Evolutionary conservation across 2,888 invertebrate species (phyloP).

Genomic region (Drosophila borborema): DNA sequence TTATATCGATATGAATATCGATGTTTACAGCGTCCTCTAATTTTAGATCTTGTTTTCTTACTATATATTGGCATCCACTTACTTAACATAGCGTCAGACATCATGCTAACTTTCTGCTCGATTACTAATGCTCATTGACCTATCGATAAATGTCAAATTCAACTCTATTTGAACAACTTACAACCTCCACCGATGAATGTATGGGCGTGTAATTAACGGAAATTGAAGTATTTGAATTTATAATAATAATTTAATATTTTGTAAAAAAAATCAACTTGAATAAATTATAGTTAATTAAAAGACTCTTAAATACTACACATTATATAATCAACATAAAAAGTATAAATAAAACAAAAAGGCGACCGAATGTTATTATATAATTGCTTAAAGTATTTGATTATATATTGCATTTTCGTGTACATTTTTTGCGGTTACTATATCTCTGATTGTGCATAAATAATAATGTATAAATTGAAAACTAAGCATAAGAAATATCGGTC

Average conservation of each 20-base stretch:
- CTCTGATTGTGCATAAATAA: background rate
- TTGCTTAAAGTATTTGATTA: background rate
- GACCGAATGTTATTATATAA: background rate
- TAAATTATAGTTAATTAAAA: too few species aligned
- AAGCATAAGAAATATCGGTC: constrained; percentile 49
- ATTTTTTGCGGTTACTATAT: background rate
- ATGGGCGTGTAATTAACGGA: background rate
- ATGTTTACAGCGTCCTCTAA: constrained; percentile 15
- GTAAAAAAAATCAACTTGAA: too few species aligned
- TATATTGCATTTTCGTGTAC: background rate
- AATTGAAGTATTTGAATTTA: background rate
- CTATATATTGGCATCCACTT: constrained; percentile 4
- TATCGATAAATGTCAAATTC: constrained; percentile 7
- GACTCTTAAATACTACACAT: too few species aligned
- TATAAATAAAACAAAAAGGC: background rate
- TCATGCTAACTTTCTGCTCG: background rate
- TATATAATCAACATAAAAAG: too few species aligned
- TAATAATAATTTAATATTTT: too few species aligned
- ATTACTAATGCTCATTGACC: background rate
- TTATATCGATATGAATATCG: constrained; percentile 49
- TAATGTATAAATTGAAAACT: constrained; percentile 9
- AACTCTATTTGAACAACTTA: background rate
- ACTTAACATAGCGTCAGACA: constrained; percentile 17
- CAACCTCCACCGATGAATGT: background rate
- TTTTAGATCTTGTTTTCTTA: constrained; percentile 8